phyloP scores from a whole-genome alignment of 2,113 vertebrate species.

The Mormyrus lacerda region DNA sequence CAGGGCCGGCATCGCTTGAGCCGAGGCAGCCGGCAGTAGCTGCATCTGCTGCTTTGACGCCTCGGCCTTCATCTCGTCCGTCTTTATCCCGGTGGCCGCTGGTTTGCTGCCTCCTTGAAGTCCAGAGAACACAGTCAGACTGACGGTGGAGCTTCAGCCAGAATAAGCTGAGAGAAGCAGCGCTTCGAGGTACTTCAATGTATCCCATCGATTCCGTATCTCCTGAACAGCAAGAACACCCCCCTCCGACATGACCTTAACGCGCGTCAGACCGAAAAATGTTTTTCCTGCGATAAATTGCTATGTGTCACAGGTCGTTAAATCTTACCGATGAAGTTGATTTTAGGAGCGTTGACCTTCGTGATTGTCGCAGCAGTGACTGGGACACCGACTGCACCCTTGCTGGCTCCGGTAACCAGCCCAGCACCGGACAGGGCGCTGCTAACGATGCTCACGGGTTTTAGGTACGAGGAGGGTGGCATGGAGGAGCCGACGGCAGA shows the following conservation, averaged over 20 bases:
- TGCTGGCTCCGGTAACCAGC: conserved; percentile 48
- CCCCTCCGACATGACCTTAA: neutral
- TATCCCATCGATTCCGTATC: neutral
- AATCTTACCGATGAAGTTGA: conserved; percentile 92
- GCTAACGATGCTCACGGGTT: conserved; percentile 63
- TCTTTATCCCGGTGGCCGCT: conserved; percentile 75
- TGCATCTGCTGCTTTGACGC: conserved; percentile 63
- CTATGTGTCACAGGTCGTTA: neutral
- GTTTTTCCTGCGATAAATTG: neutral
- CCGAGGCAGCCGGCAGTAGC: conserved; percentile 40
- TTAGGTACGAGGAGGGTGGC: conserved; percentile 53
- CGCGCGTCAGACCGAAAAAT: neutral
- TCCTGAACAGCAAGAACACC: neutral
- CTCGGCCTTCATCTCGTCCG: conserved; percentile 79
- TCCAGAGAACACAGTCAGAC: conserved; percentile 14
- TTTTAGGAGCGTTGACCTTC: conserved; percentile 90
- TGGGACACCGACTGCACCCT: conserved; percentile 37
- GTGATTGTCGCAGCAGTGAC: conserved; percentile 66
- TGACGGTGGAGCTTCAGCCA: neutral
- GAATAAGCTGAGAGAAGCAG: neutral
- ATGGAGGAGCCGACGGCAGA: conserved; percentile 57
- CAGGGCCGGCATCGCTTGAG: conserved; percentile 54
- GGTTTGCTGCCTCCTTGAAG: conserved; percentile 83
- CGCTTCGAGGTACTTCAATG: neutral
- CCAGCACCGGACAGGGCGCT: conserved; percentile 43